phyloP scores from a whole-genome alignment of 2,888 invertebrate genomes.

The Dolichopus griseipennis region DNA sequence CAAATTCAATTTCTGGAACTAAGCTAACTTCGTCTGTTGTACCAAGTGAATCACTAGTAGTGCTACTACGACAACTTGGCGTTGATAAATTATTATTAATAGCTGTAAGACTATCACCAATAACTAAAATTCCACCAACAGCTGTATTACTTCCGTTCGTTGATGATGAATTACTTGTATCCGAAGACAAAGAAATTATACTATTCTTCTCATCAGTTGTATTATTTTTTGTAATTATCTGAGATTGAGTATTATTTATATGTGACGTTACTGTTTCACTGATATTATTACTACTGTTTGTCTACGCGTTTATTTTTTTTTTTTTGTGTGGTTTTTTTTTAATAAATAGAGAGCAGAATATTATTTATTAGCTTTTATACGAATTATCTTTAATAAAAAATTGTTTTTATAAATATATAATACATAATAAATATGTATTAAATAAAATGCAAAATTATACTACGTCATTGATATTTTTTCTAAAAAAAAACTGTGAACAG shows the following conservation, averaged over 20 bases:
- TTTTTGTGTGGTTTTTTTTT: too few species aligned
- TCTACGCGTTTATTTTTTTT: background rate
- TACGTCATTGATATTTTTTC: background rate
- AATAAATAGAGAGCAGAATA: too few species aligned
- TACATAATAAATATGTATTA: too few species aligned
- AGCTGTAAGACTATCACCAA: constrained; percentile 17
- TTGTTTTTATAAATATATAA: too few species aligned
- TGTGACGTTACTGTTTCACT: background rate
- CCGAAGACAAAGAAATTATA: constrained; percentile 49
- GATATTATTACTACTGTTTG: background rate
- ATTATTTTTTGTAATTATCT: background rate
- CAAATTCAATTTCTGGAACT: constrained; percentile 69
- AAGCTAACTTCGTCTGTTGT: constrained; percentile 33
- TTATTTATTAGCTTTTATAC: too few species aligned
- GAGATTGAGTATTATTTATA: background rate
- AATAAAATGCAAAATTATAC: background rate
- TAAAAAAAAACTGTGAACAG: background rate
- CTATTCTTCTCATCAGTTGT: constrained; percentile 35
- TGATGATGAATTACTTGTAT: constrained; percentile 28
- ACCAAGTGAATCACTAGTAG: constrained; percentile 19
- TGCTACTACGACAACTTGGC: constrained; percentile 14
- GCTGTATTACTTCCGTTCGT: constrained; percentile 19
- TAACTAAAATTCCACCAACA: constrained; percentile 22
- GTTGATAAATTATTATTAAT: constrained; percentile 13
- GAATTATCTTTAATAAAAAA: too few species aligned